phyloP scores from a whole-genome alignment of 2,797 vertebrate species.

The Catostomus latipinnis region DNA sequence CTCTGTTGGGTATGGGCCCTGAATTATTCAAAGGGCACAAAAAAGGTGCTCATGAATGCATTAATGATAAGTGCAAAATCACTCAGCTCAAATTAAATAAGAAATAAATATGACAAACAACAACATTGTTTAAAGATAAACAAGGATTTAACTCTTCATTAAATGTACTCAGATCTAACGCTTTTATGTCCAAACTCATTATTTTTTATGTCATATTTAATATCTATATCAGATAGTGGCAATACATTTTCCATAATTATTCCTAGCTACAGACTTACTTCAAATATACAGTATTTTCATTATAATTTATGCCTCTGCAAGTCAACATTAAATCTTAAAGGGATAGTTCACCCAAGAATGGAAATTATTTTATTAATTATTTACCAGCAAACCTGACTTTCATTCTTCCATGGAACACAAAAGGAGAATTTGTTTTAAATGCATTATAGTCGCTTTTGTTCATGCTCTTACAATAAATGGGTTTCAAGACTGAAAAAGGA shows the following conservation, averaged over 20 bases:
- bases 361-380: too few species aligned
- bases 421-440: too few species aligned
- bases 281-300: background rate
- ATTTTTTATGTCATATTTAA: background rate
- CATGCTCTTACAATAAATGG: too few species aligned
- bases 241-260: background rate
- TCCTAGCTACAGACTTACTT: background rate
- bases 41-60: slow-evolving; percentile 50
- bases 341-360: too few species aligned
- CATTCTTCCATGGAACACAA: too few species aligned
- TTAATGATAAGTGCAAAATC: slow-evolving; percentile 55
- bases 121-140: background rate
- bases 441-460: too few species aligned
- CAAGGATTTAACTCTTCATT: background rate
- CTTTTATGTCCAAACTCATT: background rate
- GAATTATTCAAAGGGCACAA: slow-evolving; percentile 43
- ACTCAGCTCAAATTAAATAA: slow-evolving; percentile 42
- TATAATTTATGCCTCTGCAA: background rate
- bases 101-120: background rate
- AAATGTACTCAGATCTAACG: background rate
- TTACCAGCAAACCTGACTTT: too few species aligned
- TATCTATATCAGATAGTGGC: background rate
- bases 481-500: too few species aligned
- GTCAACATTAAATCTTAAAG: background rate
- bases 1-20: slow-evolving; percentile 95